phyloP scores from a whole-genome alignment of 2,113 vertebrate genomes.

The Telmatochromis sp. region DNA sequence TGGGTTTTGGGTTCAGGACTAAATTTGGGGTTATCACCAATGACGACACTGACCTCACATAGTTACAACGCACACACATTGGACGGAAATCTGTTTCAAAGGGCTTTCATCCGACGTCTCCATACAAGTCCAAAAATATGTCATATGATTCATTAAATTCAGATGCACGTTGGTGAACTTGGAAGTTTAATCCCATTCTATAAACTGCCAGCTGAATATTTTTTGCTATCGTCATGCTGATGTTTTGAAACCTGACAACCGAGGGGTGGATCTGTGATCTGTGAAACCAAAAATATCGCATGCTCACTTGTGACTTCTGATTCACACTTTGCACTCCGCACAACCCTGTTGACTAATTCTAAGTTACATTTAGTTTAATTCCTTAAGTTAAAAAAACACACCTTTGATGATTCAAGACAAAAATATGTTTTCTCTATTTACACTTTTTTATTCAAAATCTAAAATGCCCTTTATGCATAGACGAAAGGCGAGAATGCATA shows the following conservation, averaged over 20 bases:
- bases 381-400: neutral
- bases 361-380: neutral
- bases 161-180: neutral
- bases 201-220: neutral
- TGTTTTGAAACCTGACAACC: neutral
- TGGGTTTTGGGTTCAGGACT: neutral
- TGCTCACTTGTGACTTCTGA: neutral
- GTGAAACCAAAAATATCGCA: neutral
- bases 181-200: neutral
- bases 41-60: neutral
- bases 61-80: neutral
- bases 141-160: neutral
- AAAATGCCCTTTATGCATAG: neutral
- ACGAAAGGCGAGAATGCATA: accelerated
- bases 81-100: neutral
- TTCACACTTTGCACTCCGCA: neutral
- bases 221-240: neutral
- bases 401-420: neutral
- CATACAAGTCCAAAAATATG: neutral
- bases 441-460: neutral
- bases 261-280: neutral
- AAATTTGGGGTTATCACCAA: neutral
- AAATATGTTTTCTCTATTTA: neutral
- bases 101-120: accelerated
- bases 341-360: neutral